phyloP scores from a whole-genome alignment of 1,140 invertebrate genomes.

The Drosophila ambigua region DNA sequence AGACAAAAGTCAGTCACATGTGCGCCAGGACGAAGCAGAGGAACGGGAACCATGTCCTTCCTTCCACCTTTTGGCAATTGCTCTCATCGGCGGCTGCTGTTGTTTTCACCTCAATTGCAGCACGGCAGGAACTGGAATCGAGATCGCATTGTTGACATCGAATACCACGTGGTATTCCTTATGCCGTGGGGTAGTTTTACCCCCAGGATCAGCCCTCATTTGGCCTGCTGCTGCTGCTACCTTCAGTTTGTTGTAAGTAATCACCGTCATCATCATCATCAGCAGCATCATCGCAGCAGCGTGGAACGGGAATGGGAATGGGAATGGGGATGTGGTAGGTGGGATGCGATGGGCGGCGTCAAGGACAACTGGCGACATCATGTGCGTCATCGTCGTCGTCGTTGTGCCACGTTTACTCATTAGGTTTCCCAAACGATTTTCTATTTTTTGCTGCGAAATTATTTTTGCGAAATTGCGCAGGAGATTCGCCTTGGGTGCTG shows the following conservation, averaged over 20 bases:
- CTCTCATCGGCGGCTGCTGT: slow-evolving; percentile 33
- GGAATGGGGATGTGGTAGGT: neutral
- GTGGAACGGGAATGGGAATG: neutral
- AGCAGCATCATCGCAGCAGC: slow-evolving; percentile 37
- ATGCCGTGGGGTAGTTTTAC: slow-evolving; percentile 60
- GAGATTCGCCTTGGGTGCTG: slow-evolving; percentile 32
- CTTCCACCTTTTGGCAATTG: slow-evolving; percentile 65
- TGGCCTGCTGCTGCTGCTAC: slow-evolving; percentile 50
- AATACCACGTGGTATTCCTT: slow-evolving; percentile 13
- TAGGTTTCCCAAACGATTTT: slow-evolving; percentile 53
- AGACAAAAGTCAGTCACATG: slow-evolving; percentile 72
- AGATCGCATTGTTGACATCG: slow-evolving; percentile 69
- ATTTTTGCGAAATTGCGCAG: slow-evolving; percentile 69
- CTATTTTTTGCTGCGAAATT: slow-evolving; percentile 24
- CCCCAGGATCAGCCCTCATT: slow-evolving; percentile 69
- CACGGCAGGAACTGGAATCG: slow-evolving; percentile 44
- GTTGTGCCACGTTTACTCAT: slow-evolving; percentile 73
- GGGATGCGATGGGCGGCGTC: slow-evolving; percentile 37
- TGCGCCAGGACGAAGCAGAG: slow-evolving; percentile 27
- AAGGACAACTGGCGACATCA: slow-evolving; percentile 80
- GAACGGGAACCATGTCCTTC: slow-evolving; percentile 17
- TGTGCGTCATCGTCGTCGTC: slow-evolving; percentile 71
- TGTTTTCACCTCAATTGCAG: slow-evolving; percentile 73
- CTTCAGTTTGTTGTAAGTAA: slow-evolving; percentile 78
- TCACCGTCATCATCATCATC: slow-evolving; percentile 78